Base-by-base conservation (phyloP, 64 coral and sea anemone genomes). In the Platygyra sinensis region DNA sequence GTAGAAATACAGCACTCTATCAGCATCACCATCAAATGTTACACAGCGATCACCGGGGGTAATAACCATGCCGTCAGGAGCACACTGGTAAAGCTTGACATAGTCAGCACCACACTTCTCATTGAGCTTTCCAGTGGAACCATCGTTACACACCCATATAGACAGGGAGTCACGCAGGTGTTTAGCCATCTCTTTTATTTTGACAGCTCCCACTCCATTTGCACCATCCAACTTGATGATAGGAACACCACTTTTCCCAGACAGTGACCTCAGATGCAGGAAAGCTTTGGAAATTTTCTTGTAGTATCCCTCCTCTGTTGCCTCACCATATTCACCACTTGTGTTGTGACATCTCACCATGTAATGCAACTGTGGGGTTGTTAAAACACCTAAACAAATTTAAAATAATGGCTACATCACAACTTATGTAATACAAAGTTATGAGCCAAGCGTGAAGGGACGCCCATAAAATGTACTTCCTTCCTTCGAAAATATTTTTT, bases 91-190 rank as follows among this genome's bases (percentile, higher is more conserved):
- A 32, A 99, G 72, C 32, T 99, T 99, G 11, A 99, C 97, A 62
- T 86, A 99, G 76, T 99, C 97, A 18, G 97, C 97, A 67, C 97
- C 97, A 96, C 97, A 99, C 39, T 94, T 96, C 31, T 99, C 90
- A 86, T 99, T 99, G 17, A 99, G 86, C 75, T 94, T 95, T 38
- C 91, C 91, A 64, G 52, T 69, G 19, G 69, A 84, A 30, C 91
- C 91, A 86, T 96, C 97, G 76, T 99, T 99, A 52, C 82, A 94
- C 11, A 99, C 80, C 42, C 60, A 72, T 36, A 99, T 16, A 55
- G 91, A 92, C 30, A 99, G 63, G n/a, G 71, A 72, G 39, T 76
- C 94, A 19, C 90, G 52, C 84, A 99, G 60, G 73, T 91, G 78
- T 8, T 90, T 95, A 7, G 86, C 38, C n/a, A 91, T 55, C 88